phyloP scores from a whole-genome alignment of 2,113 vertebrate genomes.

The Donacobius atricapilla region DNA sequence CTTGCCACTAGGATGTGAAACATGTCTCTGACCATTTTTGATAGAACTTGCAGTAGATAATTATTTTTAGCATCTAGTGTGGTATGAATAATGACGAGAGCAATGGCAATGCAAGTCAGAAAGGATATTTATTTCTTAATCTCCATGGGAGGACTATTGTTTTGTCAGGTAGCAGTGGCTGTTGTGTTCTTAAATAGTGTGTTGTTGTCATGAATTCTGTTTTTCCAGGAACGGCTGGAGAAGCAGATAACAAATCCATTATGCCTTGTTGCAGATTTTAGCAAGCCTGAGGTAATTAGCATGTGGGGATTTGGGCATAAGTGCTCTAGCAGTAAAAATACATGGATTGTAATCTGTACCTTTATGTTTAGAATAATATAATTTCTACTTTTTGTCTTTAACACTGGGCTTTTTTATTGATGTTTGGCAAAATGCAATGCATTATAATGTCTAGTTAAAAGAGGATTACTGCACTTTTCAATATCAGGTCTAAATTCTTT shows the following conservation, averaged over 20 bases:
- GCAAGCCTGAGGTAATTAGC: slow-evolving; percentile 89
- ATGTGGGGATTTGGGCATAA: not conserved
- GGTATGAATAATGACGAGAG: not conserved
- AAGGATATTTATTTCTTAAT: not conserved
- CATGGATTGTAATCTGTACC: not conserved
- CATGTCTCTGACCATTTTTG: not conserved
- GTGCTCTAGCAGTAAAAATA: not conserved
- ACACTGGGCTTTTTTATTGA: not conserved
- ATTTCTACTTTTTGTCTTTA: not conserved
- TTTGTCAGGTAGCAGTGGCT: not conserved
- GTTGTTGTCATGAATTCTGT: not conserved
- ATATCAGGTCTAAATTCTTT: not conserved
- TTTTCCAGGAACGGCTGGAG: slow-evolving; percentile 84
- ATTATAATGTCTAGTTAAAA: not conserved
- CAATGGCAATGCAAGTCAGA: not conserved
- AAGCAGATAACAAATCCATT: slow-evolving; percentile 85
- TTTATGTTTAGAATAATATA: not conserved
- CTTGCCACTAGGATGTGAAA: not conserved
- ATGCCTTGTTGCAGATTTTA: slow-evolving; percentile 87
- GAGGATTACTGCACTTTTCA: not conserved
- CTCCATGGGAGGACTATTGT: not conserved
- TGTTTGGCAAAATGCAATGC: not conserved
- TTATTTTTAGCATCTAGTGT: not conserved
- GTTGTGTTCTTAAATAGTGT: not conserved
- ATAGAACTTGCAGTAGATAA: not conserved